These are phyloP conservation scores for Plagodis dolabraria DNA, from an alignment of 2,888 invertebrate species.

Conservation along the genomic window DNA sequence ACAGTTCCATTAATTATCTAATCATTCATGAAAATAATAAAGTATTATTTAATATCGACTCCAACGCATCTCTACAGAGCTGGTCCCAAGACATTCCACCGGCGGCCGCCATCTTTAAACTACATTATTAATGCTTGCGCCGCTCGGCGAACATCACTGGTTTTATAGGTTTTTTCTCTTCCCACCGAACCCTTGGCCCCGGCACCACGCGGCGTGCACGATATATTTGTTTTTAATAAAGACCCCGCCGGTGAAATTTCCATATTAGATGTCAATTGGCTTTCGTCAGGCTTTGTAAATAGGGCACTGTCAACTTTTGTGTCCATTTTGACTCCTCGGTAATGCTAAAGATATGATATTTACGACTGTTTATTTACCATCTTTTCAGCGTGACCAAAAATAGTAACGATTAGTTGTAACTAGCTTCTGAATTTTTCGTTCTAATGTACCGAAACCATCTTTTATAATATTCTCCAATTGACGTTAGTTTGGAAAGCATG, in stretches of 20 bases:
- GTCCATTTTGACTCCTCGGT: too few species aligned
- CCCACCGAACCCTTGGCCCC: conserved; percentile 41
- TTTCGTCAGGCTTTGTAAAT: conserved; percentile 19
- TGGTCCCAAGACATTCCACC: conserved; percentile 72
- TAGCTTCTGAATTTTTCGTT: too few species aligned
- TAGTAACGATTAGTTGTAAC: too few species aligned
- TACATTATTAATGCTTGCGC: conserved; percentile 80
- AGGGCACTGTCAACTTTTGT: too few species aligned
- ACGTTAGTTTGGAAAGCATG: too few species aligned
- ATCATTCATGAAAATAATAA: too few species aligned
- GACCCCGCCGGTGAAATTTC: conserved; percentile 57
- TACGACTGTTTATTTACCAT: too few species aligned
- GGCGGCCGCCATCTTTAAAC: conserved; percentile 78
- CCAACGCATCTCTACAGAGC: conserved; percentile 45
- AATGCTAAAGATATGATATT: too few species aligned
- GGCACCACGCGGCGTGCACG: conserved; percentile 54
- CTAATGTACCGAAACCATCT: too few species aligned
- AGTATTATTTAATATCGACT: conserved; percentile 32
- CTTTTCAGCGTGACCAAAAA: too few species aligned
- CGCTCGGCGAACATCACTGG: conserved; percentile 60
- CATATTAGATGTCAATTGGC: conserved; percentile 40
- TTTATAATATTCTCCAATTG: too few species aligned
- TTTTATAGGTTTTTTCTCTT: conserved; percentile 55
- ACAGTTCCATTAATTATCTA: too few species aligned
- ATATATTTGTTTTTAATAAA: conserved; percentile 79